Percentiles rank a stretch among this genome's conserved stretches.
Conservation (phyloP, 2,888 invertebrate genomes). For the Ganaspis brasiliensis region DNA sequence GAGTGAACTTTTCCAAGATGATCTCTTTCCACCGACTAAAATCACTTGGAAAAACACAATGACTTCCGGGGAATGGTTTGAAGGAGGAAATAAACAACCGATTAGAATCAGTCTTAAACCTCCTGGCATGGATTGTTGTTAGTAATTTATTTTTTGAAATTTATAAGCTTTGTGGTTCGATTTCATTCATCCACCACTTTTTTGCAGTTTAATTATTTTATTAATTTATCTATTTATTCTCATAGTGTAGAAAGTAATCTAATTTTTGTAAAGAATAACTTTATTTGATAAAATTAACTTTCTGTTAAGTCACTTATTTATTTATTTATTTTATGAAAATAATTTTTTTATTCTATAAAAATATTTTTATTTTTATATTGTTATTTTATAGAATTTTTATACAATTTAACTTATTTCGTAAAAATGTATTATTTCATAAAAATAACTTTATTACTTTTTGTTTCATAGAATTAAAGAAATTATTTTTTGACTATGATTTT, state of each 20-base stretch:
- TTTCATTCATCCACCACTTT: neutral
- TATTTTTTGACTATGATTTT: neutral
- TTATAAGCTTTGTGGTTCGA: neutral
- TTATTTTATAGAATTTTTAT: too few species aligned
- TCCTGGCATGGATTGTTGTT: conserved; percentile 92
- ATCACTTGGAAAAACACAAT: conserved; percentile 92
- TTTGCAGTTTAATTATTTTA: too few species aligned
- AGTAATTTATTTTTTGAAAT: conserved; percentile 74
- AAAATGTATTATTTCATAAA: too few species aligned
- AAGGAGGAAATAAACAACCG: conserved; percentile 84
- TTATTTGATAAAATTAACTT: too few species aligned
- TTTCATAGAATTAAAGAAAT: neutral
- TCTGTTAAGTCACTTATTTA: too few species aligned
- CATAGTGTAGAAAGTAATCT: neutral
- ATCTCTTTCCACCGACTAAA: conserved; percentile 95
- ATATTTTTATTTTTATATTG: too few species aligned
- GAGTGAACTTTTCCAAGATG: conserved; percentile 98
- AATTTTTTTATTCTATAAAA: too few species aligned
- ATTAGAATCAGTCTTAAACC: conserved; percentile 89
- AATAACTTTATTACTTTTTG: too few species aligned
- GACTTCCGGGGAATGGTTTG: conserved; percentile 90
- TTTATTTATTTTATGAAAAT: too few species aligned
- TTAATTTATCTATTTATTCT: too few species aligned
- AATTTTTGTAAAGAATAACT: too few species aligned
- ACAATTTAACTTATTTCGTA: too few species aligned